Percentiles rank a stretch among this genome's conserved stretches.
These are phyloP conservation scores for Cataglyphis altisquamis DNA, from an alignment of 2,888 invertebrate genomes.

Conservation along the genomic window DNA sequence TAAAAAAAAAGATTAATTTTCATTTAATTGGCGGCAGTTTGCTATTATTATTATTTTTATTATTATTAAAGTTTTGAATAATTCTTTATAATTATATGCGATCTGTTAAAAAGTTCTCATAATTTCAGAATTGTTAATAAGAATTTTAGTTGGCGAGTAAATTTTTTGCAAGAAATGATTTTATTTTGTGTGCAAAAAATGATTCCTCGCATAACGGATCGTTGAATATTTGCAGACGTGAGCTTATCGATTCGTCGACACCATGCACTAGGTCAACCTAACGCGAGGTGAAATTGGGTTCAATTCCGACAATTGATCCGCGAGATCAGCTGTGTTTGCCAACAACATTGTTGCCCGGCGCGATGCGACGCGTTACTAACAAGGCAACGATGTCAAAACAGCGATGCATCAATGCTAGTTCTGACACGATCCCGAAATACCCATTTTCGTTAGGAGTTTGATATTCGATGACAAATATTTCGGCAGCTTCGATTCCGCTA, in stretches of 20 bases:
- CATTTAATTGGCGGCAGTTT: background rate
- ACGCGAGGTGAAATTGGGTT: slow-evolving; percentile 71
- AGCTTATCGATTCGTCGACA: slow-evolving; percentile 69
- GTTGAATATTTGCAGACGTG: slow-evolving; percentile 26
- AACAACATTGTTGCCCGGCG: slow-evolving; percentile 65
- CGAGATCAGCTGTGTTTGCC: slow-evolving; percentile 72
- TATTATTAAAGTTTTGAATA: background rate
- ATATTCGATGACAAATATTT: slow-evolving; percentile 35
- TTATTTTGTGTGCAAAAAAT: background rate
- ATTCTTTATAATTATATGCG: background rate
- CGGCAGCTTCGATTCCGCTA: background rate
- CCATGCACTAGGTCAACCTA: slow-evolving; percentile 60
- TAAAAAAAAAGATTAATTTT: background rate
- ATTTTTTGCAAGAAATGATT: background rate
- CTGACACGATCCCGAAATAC: slow-evolving; percentile 44
- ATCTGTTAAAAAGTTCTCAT: background rate
- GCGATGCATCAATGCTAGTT: slow-evolving; percentile 41
- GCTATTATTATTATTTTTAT: background rate
- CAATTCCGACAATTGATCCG: slow-evolving; percentile 74
- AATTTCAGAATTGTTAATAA: background rate
- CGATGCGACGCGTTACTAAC: slow-evolving; percentile 59
- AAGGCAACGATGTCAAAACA: slow-evolving; percentile 63
- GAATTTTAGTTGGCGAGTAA: background rate
- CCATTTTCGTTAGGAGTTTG: slow-evolving; percentile 29
- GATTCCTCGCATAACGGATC: background rate